Conservation (phyloP, 2,113 vertebrate species). For the Crotalus helleri region DNA sequence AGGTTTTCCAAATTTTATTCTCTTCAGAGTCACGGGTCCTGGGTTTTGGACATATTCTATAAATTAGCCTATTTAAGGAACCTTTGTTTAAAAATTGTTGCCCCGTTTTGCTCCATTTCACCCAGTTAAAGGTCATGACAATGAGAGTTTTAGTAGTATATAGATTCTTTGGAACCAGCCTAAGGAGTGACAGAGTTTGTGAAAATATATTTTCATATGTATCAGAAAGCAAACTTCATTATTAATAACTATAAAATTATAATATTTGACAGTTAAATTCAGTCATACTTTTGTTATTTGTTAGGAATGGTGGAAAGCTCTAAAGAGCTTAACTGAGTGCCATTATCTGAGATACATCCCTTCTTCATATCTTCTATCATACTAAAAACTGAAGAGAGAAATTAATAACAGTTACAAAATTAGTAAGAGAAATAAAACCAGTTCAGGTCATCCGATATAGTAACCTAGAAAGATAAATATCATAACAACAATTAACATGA, state of each 20-base stretch:
- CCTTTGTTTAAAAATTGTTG: no score
- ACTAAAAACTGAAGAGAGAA: background rate
- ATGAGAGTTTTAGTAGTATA: no score
- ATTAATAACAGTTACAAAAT: background rate
- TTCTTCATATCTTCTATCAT: background rate
- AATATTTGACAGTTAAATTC: background rate
- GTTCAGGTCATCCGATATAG: background rate
- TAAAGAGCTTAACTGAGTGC: background rate
- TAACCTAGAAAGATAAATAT: background rate
- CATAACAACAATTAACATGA: background rate
- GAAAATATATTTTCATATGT: background rate
- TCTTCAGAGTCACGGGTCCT: no score
- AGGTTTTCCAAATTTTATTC: no score
- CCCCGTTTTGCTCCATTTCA: no score
- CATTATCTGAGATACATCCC: background rate
- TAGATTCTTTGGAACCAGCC: background rate
- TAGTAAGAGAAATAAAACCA: background rate
- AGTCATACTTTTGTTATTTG: background rate
- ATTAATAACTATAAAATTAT: background rate
- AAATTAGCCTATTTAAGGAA: no score
- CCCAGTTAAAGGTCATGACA: no score
- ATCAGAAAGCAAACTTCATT: background rate
- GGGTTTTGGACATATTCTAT: no score
- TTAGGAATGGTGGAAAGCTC: background rate
- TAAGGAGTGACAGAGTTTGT: background rate